Evolutionary conservation across 2,888 invertebrate genomes (phyloP), one percentile per base, ranked within the genome.

Genomic region (Plagodis pulveraria): DNA sequence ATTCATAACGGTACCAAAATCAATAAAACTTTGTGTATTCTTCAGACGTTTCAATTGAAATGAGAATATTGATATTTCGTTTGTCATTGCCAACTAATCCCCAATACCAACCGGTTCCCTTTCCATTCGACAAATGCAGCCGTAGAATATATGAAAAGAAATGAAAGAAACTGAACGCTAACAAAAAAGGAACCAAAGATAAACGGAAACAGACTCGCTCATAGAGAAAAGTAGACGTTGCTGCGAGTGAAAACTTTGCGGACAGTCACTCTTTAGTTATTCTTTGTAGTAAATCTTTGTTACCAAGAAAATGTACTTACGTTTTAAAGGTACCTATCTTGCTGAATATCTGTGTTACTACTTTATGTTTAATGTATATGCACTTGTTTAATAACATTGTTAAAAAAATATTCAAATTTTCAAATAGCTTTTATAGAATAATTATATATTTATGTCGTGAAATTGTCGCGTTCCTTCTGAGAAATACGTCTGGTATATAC

Each of bases 141-240:
- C 76, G 77, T 77, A 72, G 78, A 84, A 85, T 85, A 85, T 84
- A 78, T 84, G 83, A 85, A 86, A 85, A 83, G 78, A 80, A 84
- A 85, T 77, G 76, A 86, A 85, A 84, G 81, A 79, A 85, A 84
- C 83, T 81, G 80, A 22, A 82, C 80, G 77, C 78, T 77, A 80
- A 83, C 84, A 86, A 87, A 89, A 87, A 87, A 85, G 76, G 68
- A 79, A 81, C 81, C 81, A 83, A 87, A 89, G 88, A 89, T 90
- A 90, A 89, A 87, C 89, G 86, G 87, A 89, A 90, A 85, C 86
- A 84, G 87, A 84, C 83, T 77, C 83, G 86, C 83, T 88, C 87
- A 84, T 85, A 86, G 84, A 89, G 87, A 89, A 89, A 88, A 86
- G 83, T 84, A 85, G 79, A 83, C 81, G 82, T 76, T 79, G 76